Evolutionary conservation across 2,888 invertebrate genomes (phyloP).

Genomic region (Anticlea derivata): DNA sequence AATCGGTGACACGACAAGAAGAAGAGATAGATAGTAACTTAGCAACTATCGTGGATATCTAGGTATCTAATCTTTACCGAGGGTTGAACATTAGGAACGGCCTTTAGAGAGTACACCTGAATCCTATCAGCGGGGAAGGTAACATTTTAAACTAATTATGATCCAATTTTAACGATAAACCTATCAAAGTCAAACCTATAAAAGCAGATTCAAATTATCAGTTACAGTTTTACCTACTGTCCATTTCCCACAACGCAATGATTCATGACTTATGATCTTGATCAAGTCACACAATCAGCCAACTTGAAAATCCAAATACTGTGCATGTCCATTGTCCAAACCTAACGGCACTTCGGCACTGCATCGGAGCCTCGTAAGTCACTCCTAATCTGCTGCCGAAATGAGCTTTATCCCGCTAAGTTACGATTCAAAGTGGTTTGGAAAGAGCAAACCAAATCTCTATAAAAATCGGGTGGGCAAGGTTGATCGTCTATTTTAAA

Average conservation of each 20-base stretch:
- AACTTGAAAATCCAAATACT: not conserved
- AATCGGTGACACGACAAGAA: no score
- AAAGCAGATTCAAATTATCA: not conserved
- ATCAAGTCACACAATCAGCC: conserved; percentile 1
- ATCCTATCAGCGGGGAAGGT: no score
- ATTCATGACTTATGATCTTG: conserved; percentile 5
- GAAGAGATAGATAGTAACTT: no score
- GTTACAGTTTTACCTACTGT: not conserved
- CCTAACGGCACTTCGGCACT: conserved; percentile 22
- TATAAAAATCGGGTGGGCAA: no score
- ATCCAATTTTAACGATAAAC: no score
- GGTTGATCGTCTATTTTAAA: no score
- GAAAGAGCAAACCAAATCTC: not conserved
- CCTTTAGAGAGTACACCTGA: no score
- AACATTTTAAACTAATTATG: no score
- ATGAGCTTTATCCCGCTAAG: not conserved
- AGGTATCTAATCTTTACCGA: no score
- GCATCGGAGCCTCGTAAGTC: not conserved
- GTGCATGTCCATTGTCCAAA: conserved; percentile 1
- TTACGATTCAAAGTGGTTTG: not conserved
- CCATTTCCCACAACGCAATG: conserved; percentile 6
- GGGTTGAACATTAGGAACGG: no score
- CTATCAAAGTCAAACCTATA: no score
- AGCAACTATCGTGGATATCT: no score
- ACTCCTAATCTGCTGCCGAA: not conserved